Evolutionary conservation across 2,888 invertebrate genomes (phyloP), one percentile per base, ranked within the genome.

Genomic region (Brachycybe producta): DNA sequence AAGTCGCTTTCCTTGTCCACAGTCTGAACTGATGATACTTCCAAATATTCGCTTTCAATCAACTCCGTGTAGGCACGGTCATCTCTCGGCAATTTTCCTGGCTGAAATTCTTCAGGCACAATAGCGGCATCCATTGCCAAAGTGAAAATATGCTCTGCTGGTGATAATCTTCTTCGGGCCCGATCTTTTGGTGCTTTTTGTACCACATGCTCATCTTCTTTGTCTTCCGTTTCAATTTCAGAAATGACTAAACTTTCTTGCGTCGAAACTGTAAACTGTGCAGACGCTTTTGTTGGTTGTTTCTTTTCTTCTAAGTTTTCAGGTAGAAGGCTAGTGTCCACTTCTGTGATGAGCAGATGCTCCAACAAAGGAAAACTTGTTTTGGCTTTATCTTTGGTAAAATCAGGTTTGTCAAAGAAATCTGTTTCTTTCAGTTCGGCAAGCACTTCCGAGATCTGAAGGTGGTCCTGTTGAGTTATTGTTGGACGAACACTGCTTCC

Each of bases 41-140:
- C 60, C 8, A 71, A 44, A 52, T 70, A 61, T 54, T 67, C 64
- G 0, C 61, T 62, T 26, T 61, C 59, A 38, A 64, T 59, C 45
- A 55, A 56, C 47, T 59, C 59, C 56, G 61, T 46, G 52, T 53
- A 51, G 19, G 64, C 65, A 34, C 63, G 65, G 60, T 79, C 79
- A 52, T 64, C 64, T 54, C 74, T 77, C 13, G 75, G 76, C 59
- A 40, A 2, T 32, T 21, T 42, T 13, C 15, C 21, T 5, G 30
- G 40, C 8, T 42, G 41, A 5, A 49, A 42, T 13, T 49, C 49
- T 19, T 30, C 49, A 5, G 39, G 13, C 4, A 11, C 32, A 21
- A 23, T 32, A 2, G 30, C 49, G 2, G 41, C 23, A 21, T 42
- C 49, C 21, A 42, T 30, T 1, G 41, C 34, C 24, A 23, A 24